phyloP scores from a whole-genome alignment of 2,113 vertebrate species.

The Micronycteris hirsuta region DNA sequence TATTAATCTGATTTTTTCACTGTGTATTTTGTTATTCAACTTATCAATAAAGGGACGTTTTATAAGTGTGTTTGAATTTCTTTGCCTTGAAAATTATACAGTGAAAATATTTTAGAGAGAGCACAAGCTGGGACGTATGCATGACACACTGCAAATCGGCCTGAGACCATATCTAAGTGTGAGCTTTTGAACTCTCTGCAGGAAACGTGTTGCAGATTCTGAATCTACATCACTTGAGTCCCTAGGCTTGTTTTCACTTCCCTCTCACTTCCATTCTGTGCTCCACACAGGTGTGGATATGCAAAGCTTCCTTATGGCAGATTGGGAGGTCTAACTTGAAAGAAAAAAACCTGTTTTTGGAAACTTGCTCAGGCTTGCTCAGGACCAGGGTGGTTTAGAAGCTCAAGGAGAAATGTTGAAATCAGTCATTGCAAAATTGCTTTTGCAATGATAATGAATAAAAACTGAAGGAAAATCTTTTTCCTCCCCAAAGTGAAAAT shows the following conservation, averaged over 20 bases:
- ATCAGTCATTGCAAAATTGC: slow-evolving; percentile 70
- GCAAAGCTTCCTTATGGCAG: slow-evolving; percentile 59
- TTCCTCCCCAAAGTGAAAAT: slow-evolving; percentile 69
- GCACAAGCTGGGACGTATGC: slow-evolving; percentile 55
- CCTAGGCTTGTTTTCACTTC: slow-evolving; percentile 33
- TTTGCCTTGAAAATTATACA: slow-evolving; percentile 38
- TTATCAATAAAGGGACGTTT: slow-evolving; percentile 33
- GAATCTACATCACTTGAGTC: neutral
- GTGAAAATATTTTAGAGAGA: slow-evolving; percentile 25
- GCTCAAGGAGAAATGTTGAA: slow-evolving; percentile 65
- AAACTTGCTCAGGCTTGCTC: slow-evolving; percentile 57
- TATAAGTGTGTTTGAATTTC: slow-evolving; percentile 34
- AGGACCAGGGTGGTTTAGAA: slow-evolving; percentile 55
- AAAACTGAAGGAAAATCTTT: slow-evolving; percentile 64
- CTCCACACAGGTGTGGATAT: slow-evolving; percentile 52
- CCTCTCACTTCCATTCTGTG: slow-evolving; percentile 53
- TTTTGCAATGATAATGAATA: slow-evolving; percentile 73
- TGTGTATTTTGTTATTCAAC: neutral
- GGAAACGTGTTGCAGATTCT: neutral
- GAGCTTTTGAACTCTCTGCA: neutral
- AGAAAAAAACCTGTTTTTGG: slow-evolving; percentile 57
- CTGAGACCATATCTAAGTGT: neutral
- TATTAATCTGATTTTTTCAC: slow-evolving; percentile 25
- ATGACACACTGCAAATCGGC: slow-evolving; percentile 26
- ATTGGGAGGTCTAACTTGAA: slow-evolving; percentile 51